Evolutionary conservation across 2,797 vertebrate genomes (phyloP).

Genomic region (Arnoldichthys spilopterus): DNA sequence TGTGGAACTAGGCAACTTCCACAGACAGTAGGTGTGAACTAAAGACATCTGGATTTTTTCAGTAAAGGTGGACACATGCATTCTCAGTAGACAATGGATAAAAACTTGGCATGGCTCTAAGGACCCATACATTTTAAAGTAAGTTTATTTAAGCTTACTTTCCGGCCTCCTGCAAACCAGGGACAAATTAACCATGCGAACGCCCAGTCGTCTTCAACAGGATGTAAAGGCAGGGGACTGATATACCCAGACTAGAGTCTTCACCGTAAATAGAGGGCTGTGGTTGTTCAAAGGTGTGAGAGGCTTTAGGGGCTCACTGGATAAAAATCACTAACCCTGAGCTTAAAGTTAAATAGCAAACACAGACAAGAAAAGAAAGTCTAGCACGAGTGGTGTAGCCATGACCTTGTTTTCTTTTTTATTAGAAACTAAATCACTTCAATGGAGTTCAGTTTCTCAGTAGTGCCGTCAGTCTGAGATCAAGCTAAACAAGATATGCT

Average conservation of each 20-base stretch:
- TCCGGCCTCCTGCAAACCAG: slow-evolving; percentile 57
- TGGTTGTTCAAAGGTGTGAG: slow-evolving; percentile 70
- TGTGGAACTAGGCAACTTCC: not conserved
- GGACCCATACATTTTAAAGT: slow-evolving; percentile 57
- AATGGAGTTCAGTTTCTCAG: slow-evolving; percentile 1
- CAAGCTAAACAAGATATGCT: slow-evolving; percentile 24
- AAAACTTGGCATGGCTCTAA: slow-evolving; percentile 45
- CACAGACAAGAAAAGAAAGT: slow-evolving; percentile 21
- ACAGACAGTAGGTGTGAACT: slow-evolving; percentile 37
- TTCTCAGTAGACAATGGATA: slow-evolving; percentile 41
- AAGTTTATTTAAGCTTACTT: slow-evolving; percentile 60
- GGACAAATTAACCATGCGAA: slow-evolving; percentile 58
- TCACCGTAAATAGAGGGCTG: slow-evolving; percentile 65
- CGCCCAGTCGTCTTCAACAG: slow-evolving; percentile 64
- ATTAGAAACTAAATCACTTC: slow-evolving; percentile 37
- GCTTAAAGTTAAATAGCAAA: slow-evolving; percentile 69
- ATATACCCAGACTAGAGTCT: slow-evolving; percentile 61
- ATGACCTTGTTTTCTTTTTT: not conserved
- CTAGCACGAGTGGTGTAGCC: not conserved
- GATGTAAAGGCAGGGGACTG: slow-evolving; percentile 69
- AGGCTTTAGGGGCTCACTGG: slow-evolving; percentile 64
- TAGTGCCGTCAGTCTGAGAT: not conserved
- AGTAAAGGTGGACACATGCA: slow-evolving; percentile 38
- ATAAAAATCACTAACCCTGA: slow-evolving; percentile 65
- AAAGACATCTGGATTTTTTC: slow-evolving; percentile 42